Evolutionary conservation across 2,113 vertebrate species (phyloP), one percentile per base, ranked within the genome.

Genomic region (Perccottus glenii): DNA sequence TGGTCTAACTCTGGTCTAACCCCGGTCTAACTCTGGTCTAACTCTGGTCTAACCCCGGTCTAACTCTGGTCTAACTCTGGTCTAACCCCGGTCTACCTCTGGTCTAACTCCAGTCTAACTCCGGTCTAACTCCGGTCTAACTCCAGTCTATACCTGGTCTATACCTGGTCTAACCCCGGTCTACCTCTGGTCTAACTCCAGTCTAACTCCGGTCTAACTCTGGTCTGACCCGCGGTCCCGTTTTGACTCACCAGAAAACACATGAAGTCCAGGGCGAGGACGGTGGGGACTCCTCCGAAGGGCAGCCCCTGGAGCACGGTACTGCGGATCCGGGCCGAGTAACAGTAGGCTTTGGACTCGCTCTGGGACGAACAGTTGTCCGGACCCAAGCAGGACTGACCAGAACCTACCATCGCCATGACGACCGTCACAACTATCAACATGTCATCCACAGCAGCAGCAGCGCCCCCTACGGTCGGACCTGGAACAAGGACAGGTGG

Each of bases 211-310:
- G 3, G 19, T 27, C 19, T 27, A 27, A 27, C 19, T 3, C 19
- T 3, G 19, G 19, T 27, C 19, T 27, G 3, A 27, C 19, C 19
- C 19, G 19, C 38, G 38, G 38, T 40, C 38, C 0, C 1, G 38
- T 51, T 51, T 14, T 3, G 3, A 94, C 95, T 94, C 88, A 98
- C 97, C 1, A 99, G 94, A 87, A 98, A 99, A 91, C 96, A 98
- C 95, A 99, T 98, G 71, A 99, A 99, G 88, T 99, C 97, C 0
- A 99, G 94, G 12, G 97, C 97, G 12, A 99, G 94, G 53, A 99
- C 98, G 0, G 97, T 99, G 84, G 97, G 96, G 58, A 98, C 96
- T 0, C 97, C 97, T 0, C 97, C 96, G 0, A 99, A 98, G 11
- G 97, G 96, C 86, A 98, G 92, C 33, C 98, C 98, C 90, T 99